Evolutionary conservation across 2,113 vertebrate species (phyloP), one percentile per base, ranked within the genome.

Genomic region (Cyanocitta stelleri): DNA sequence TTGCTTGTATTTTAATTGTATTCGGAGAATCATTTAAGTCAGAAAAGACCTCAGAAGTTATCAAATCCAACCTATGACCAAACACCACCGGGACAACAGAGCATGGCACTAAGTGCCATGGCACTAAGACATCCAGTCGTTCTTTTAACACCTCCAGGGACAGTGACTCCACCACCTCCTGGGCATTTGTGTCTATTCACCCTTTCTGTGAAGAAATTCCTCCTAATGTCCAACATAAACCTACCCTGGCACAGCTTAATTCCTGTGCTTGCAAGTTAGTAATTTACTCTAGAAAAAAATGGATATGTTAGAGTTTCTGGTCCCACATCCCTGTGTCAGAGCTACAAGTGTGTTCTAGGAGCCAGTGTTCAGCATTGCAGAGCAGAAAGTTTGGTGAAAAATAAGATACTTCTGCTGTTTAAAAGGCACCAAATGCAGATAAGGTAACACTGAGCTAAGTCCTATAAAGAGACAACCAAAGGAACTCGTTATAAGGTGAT

Each of bases 181-280:
- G 16, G 16, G 20, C 39, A 4, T 48, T 61, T 0, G 0, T 48
- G 48, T 41, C 11, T 61, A 0, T 26, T 68, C 16, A 41, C 11
- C 12, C 6, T 18, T 54, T 62, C 6, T 32, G 30, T 62, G 48
- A 69, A 48, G 17, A 41, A 68, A 9, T 48, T 16, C 8, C 48
- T 76, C 15, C 10, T 68, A 5, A 35, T 35, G 21, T 35, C 11
- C 26, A 8, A 6, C 15, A 10, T 32, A 69, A 32, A 43, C 10
- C 5, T 55, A 3, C 7, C 21, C 4, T 48, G 6, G 29, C 3
- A 7, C 30, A n/a, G 6, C 1, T 1, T 37, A 59, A 37, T 81
- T 67, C 10, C 4, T 19, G 2, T n/a, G 20, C 5, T 16, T 13
- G 3, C 27, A 26, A 41, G 0, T 44, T 78, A 30, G 21, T 80